Percentiles rank a stretch among this genome's conserved stretches.
phyloP scores from a whole-genome alignment of 1,140 invertebrate genomes.

The Bombus pascuorum region DNA sequence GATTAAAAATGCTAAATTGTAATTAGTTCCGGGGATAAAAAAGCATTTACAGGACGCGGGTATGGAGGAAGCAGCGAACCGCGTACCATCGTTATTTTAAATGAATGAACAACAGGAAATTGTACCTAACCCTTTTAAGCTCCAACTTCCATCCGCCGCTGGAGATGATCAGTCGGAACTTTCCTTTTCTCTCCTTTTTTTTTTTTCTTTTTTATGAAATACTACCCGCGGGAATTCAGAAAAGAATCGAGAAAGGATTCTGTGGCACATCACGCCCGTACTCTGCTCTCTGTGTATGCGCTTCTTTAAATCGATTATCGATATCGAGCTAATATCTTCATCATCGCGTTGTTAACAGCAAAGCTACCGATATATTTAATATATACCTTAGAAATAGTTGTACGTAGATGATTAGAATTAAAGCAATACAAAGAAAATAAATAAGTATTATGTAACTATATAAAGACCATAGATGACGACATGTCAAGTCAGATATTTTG shows the following conservation, averaged over 20 bases:
- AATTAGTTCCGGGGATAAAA: conserved; percentile 78
- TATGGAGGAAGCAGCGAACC: conserved; percentile 52
- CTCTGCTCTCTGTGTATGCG: background rate
- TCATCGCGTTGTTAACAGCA: background rate
- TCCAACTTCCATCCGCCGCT: conserved; percentile 52
- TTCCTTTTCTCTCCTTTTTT: conserved; percentile 27
- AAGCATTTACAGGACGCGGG: conserved; percentile 64
- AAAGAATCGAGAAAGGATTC: conserved; percentile 4
- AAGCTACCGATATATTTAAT: background rate
- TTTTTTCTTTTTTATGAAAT: conserved; percentile 22
- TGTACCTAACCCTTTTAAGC: conserved; percentile 73
- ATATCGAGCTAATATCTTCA: background rate
- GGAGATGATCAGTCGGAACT: conserved; percentile 58
- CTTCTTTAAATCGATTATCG: conserved; percentile 3
- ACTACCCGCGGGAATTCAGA: conserved; percentile 33
- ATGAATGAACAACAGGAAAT: conserved; percentile 78
- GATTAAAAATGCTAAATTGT: conserved; percentile 81
- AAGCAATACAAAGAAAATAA: background rate
- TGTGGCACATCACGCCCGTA: background rate
- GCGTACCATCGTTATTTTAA: conserved; percentile 73
- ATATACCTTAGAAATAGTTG: background rate
- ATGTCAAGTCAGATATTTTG: no score
- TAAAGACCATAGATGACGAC: no score
- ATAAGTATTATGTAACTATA: no score
- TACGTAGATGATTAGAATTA: background rate